Evolutionary conservation across 2,888 invertebrate species (phyloP).

Genomic region (Pandemis cinnamomeana): DNA sequence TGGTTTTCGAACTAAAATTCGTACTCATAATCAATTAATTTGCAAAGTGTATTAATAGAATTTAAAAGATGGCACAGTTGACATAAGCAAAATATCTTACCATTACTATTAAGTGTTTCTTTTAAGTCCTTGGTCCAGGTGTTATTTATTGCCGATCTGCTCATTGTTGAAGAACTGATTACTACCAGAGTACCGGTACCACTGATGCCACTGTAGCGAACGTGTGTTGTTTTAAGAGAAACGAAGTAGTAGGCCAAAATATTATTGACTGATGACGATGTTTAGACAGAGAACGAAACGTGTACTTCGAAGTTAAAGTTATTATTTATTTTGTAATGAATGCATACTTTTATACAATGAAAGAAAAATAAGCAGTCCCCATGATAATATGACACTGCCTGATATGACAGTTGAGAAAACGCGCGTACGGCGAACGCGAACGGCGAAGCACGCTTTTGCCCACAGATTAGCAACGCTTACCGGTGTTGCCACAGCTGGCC

Average conservation of each 20-base stretch:
- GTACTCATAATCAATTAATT: not conserved
- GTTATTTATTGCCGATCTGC: constrained; percentile 51
- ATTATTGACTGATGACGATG: not conserved
- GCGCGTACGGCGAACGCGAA: constrained; percentile 25
- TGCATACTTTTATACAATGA: constrained; percentile 19
- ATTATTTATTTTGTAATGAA: not conserved
- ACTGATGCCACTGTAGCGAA: not conserved
- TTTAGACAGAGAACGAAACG: not conserved
- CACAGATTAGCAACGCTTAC: not conserved
- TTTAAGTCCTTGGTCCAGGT: constrained; percentile 54
- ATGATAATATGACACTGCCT: not conserved
- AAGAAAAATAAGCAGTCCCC: not conserved
- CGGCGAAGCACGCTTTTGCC: not conserved
- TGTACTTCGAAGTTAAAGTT: not conserved
- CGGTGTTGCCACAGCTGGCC: not conserved
- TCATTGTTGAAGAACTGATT: constrained; percentile 49
- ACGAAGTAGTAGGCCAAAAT: constrained; percentile 12
- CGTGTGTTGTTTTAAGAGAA: not conserved
- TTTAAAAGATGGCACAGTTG: not conserved
- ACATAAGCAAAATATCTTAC: constrained; percentile 1
- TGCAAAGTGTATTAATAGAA: not conserved
- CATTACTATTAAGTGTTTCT: constrained; percentile 50
- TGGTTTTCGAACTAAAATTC: constrained; percentile 52
- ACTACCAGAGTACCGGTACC: not conserved
- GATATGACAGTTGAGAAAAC: constrained; percentile 37